Evolutionary conservation across 2,113 vertebrate species (phyloP).

Genomic region (human): GRCh38 chr5:167990001-167990500

Average conservation of each 20-base stretch:
- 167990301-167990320: background rate
- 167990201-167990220: background rate
- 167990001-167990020: background rate
- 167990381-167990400: background rate
- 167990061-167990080: background rate
- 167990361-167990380: background rate
- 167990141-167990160: background rate
- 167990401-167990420: background rate
- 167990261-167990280: constrained; percentile 26
- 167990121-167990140: background rate
- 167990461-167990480: background rate
- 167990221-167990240: background rate
- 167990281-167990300: constrained; percentile 56
- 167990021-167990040: fast-evolving
- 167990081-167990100: background rate
- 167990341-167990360: background rate
- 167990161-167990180: background rate
- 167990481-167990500: background rate
- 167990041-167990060: background rate
- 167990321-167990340: background rate
- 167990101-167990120: background rate
- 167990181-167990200: background rate
- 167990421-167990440: background rate
- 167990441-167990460: background rate
- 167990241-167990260: background rate